Percentiles rank a stretch among this genome's conserved stretches.
phyloP scores from a whole-genome alignment of 2,888 invertebrate genomes.

The Heptascelio sp. region DNA sequence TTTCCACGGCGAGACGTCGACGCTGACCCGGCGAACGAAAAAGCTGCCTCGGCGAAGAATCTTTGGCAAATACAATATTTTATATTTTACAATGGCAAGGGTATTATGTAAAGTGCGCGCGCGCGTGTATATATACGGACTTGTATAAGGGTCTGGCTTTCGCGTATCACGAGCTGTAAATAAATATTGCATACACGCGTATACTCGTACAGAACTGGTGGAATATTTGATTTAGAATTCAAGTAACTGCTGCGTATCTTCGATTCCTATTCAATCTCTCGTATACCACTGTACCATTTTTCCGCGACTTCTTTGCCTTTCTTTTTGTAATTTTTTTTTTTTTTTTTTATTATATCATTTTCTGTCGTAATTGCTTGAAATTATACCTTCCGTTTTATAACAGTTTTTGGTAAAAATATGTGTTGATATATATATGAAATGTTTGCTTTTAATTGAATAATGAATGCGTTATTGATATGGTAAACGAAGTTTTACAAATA shows the following conservation, averaged over 20 bases:
- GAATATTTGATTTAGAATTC: slow-evolving; percentile 66
- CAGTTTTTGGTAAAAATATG: too few species aligned
- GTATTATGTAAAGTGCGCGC: slow-evolving; percentile 81
- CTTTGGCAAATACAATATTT: slow-evolving; percentile 77
- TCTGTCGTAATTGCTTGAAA: too few species aligned
- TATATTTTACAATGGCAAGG: slow-evolving; percentile 82
- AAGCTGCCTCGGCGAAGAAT: slow-evolving; percentile 80
- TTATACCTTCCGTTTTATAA: too few species aligned
- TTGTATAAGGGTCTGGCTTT: slow-evolving; percentile 54
- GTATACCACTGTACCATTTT: slow-evolving; percentile 7
- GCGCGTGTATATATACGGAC: slow-evolving; percentile 69
- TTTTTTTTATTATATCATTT: too few species aligned
- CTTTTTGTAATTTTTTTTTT: too few species aligned
- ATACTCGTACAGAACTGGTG: slow-evolving; percentile 68
- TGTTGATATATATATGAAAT: too few species aligned
- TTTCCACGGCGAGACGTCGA: slow-evolving; percentile 22
- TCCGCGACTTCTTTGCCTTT: too few species aligned
- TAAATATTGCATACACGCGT: slow-evolving; percentile 71
- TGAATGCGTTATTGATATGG: too few species aligned
- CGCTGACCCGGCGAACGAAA: slow-evolving; percentile 75
- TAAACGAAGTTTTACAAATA: too few species aligned
- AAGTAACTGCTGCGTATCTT: slow-evolving; percentile 61
- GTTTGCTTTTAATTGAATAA: too few species aligned
- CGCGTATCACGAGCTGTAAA: slow-evolving; percentile 61
- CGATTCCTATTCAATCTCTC: slow-evolving; percentile 57